Evolutionary conservation across 2,888 invertebrate species (phyloP), one percentile per base, ranked within the genome.

Genomic region (Sinhomidia bicolor): DNA sequence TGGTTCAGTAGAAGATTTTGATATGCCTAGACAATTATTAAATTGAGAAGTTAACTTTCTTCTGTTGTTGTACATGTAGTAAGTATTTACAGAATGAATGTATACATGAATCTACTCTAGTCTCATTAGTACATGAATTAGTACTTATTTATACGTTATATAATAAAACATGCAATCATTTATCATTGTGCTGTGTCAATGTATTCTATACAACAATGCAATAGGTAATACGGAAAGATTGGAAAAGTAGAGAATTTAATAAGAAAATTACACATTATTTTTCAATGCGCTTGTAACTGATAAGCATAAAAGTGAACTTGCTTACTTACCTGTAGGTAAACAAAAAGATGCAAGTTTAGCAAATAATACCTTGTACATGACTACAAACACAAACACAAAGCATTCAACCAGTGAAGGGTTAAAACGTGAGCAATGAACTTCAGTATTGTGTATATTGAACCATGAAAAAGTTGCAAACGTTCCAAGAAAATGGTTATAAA

Each of bases 341-440:
- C 23, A 57, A 57, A 57, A 57, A 57, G 57, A 12, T 57, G 23
- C n/a, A 23, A 7, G 10, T 23, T 57, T 20, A 9, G 20, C 23
- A 57, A 54, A n/a, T 57, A 23, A 57, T 62, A 62, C 62, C 14
- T 29, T 14, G 62, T 29, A 9, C 20, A n/a, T 57, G 57, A n/a
- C n/a, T n/a, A n/a, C n/a, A n/a, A n/a, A n/a, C 23, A 23, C 23
- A 23, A 10, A 57, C 6, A 57, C 29, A 7, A 14, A 0, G n/a
- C 14, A 62, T 14, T 12, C 62, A 62, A 14, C 14, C 17, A 68
- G 32, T 68, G 36, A 68, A 41, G 32, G 68, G 41, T 68, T 26
- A 32, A 36, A 68, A n/a, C 10, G 60, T 74, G 80, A 86, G 80
- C 86, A 80, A 86, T 87, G 87, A 87, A 87, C 87, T 81, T 87